phyloP scores from a whole-genome alignment of 1,140 invertebrate species.

The Panagrolaimus sp. region DNA sequence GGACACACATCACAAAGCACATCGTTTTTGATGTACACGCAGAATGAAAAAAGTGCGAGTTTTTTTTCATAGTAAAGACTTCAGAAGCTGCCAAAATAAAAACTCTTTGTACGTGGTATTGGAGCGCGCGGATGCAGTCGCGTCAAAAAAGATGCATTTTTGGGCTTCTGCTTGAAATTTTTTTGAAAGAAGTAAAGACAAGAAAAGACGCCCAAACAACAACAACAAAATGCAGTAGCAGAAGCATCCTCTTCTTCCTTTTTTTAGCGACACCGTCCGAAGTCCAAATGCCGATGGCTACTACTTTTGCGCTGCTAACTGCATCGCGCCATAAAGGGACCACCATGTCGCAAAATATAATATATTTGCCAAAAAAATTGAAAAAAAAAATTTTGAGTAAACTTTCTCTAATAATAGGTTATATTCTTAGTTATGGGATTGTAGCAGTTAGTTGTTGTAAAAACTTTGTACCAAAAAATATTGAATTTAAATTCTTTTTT shows the following conservation, averaged over 20 bases:
- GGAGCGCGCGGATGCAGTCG: conserved; percentile 2
- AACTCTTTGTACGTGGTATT: conserved; percentile 16
- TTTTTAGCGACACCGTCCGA: conserved; percentile 15
- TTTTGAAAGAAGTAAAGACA: neutral
- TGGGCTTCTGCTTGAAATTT: neutral
- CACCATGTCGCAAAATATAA: neutral
- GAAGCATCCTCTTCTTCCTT: conserved; percentile 1
- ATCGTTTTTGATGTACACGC: neutral
- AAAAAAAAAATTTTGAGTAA: too few relatives aligned
- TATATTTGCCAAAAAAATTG: neutral
- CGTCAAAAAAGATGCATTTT: conserved; percentile 10
- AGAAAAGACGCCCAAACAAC: neutral
- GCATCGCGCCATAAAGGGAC: conserved; percentile 8
- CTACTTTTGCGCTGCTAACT: conserved; percentile 4
- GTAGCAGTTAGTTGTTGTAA: too few relatives aligned
- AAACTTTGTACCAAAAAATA: too few relatives aligned
- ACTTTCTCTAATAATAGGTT: too few relatives aligned
- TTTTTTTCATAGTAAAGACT: neutral
- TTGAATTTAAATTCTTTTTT: too few relatives aligned
- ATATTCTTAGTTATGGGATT: too few relatives aligned
- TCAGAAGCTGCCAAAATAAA: conserved; percentile 15
- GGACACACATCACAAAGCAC: conserved; percentile 15
- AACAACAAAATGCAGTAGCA: too few relatives aligned
- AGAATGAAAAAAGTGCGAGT: too few relatives aligned
- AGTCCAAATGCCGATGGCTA: conserved; percentile 10